Percentiles rank a stretch among this genome's conserved stretches.
Evolutionary conservation across 1,140 invertebrate species (phyloP).

Genomic region (Drosophila lini): DNA sequence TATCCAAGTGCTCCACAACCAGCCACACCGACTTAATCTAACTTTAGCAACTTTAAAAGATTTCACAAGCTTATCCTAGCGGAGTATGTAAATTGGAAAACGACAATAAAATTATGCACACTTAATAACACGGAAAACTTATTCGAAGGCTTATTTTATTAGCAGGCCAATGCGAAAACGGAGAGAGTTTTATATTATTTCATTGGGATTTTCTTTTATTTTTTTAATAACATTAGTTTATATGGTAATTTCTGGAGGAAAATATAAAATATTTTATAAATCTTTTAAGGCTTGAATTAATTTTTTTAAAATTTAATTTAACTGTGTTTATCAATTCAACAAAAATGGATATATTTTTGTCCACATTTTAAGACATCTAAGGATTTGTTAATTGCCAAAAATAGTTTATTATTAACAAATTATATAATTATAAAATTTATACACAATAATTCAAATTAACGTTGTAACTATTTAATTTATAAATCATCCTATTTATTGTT

Average conservation of each 20-base stretch:
- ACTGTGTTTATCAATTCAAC: not conserved
- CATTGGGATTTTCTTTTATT: too few relatives aligned
- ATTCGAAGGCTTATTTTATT: constrained; percentile 14
- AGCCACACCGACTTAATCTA: constrained; percentile 33
- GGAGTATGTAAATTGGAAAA: constrained; percentile 56
- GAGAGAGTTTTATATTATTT: not conserved
- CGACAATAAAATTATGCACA: constrained; percentile 24
- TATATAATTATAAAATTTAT: too few relatives aligned
- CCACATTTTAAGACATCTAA: not conserved
- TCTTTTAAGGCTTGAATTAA: not conserved
- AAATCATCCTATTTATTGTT: not conserved
- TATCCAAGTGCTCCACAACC: constrained; percentile 39
- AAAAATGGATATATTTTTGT: not conserved
- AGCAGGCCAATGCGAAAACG: constrained; percentile 36
- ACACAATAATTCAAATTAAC: not conserved
- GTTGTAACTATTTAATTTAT: not conserved
- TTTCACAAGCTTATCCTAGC: constrained; percentile 23
- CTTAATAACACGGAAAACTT: constrained; percentile 22
- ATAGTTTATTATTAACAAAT: not conserved
- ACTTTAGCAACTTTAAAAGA: constrained; percentile 17
- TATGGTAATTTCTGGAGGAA: not conserved
- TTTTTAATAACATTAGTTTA: not conserved
- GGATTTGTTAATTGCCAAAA: not conserved
- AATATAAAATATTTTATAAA: not conserved
- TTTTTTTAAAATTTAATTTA: not conserved